Base-by-base conservation (phyloP, 2,888 invertebrate species). In the Tetrapedia diversipes region DNA sequence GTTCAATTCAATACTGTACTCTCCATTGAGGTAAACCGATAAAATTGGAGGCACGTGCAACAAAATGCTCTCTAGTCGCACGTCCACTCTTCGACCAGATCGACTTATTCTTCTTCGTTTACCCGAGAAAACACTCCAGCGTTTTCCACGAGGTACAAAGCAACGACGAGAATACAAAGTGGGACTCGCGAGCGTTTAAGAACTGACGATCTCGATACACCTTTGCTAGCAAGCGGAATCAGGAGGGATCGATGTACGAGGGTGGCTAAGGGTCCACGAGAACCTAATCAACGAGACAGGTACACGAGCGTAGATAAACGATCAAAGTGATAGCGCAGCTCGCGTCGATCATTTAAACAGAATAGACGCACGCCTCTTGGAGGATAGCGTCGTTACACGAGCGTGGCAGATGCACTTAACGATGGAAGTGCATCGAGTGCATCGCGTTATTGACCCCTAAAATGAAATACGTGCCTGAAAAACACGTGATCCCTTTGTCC, bases 261-360 rank as follows among this genome's bases (percentile, higher is more conserved):
- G 51, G 16, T 37, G 43, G 49, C 45, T 60, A 45, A 74, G 53
- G 32, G 63, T 24, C 22, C 37, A 45, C 29, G 34, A 68, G 75
- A 39, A 43, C 53, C 77, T 68, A 75, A 77, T 77, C 77, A 77
- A 74, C 41, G 59, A 41, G 75, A 60, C 65, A 63, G 63, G 22
- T 32, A 47, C 43, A 49, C 56, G 72, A 51, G 54, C 22, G 43
- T 39, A 45, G 76, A 67, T 77, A 75, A 77, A 56, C 63, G 76
- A 74, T 75, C 67, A 59, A 66, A 61, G 67, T 43, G 76, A 77
- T 75, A 74, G 57, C 29, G 41, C 32, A 67, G 60, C 10, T 16
- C 54, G 11, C n/a, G 56, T 57, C 49, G 49, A 64, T 73, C 73
- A 57, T 73, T 74, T 73, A 73, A 51, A 34, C 51, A 43, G 74